phyloP scores from a whole-genome alignment of 1,140 invertebrate genomes.

The Heliconius himera region DNA sequence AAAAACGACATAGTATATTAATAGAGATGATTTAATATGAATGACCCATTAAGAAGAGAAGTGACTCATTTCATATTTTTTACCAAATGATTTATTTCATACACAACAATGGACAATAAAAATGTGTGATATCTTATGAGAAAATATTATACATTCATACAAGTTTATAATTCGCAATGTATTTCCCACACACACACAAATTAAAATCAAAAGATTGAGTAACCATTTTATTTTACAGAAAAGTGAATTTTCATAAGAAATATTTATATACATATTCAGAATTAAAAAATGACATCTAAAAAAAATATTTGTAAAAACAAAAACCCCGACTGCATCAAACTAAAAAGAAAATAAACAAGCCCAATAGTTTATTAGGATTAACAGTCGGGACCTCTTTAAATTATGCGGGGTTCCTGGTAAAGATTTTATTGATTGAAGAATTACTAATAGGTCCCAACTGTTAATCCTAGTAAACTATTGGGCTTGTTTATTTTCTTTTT shows the following conservation, averaged over 20 bases:
- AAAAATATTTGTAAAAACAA: no score
- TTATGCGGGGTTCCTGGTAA: no score
- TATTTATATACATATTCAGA: background rate
- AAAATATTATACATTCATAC: constrained; percentile 15
- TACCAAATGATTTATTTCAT: constrained; percentile 12
- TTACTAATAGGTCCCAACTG: no score
- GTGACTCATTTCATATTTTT: constrained; percentile 2
- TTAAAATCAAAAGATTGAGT: background rate
- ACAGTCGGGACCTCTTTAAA: no score
- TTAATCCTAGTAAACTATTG: no score
- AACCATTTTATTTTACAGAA: background rate
- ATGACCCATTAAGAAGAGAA: background rate
- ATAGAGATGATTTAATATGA: constrained; percentile 1
- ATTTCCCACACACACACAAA: background rate
- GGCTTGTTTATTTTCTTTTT: no score
- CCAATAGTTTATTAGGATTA: no score
- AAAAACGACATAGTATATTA: background rate
- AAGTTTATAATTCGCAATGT: background rate
- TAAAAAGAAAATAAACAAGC: no score
- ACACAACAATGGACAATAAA: constrained; percentile 31
- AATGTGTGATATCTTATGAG: constrained; percentile 24
- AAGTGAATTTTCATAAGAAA: background rate
- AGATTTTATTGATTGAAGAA: no score
- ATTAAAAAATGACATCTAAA: no score
- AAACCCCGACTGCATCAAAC: no score